Evolutionary conservation across 64 coral and sea anemone species (phyloP).

Genomic region (Stichodactyla helianthus): DNA sequence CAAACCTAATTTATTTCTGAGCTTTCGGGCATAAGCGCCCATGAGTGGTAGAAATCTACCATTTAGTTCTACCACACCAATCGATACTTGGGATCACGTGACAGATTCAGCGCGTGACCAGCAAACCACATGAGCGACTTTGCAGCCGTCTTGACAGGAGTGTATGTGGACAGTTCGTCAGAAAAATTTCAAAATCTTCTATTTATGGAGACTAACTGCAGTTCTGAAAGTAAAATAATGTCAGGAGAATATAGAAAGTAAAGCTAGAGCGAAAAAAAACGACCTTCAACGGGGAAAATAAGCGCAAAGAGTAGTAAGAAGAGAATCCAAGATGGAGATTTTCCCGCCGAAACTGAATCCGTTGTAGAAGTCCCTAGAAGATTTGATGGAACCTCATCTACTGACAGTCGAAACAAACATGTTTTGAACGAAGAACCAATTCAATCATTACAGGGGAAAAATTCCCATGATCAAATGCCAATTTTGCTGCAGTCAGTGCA

Average conservation of each 20-base stretch:
- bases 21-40: too few species aligned
- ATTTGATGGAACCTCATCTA: background rate
- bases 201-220: too few species aligned
- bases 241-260: background rate
- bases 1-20: too few species aligned
- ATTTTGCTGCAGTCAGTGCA: background rate
- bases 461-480: background rate
- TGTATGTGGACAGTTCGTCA: too few species aligned
- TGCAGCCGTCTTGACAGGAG: too few species aligned
- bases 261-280: background rate
- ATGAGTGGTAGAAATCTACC: too few species aligned
- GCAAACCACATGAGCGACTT: too few species aligned
- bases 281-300: background rate
- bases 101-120: too few species aligned
- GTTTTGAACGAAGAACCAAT: background rate
- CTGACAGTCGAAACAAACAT: background rate
- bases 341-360: background rate
- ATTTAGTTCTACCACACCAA: too few species aligned
- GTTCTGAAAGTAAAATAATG: background rate
- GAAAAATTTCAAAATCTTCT: too few species aligned
- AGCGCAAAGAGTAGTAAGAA: background rate
- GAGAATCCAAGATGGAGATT: slow-evolving; percentile 5
- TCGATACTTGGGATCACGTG: too few species aligned
- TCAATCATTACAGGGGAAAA: background rate
- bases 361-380: background rate